Conservation (phyloP, 2,113 vertebrate species). For the Lathamus discolor region DNA sequence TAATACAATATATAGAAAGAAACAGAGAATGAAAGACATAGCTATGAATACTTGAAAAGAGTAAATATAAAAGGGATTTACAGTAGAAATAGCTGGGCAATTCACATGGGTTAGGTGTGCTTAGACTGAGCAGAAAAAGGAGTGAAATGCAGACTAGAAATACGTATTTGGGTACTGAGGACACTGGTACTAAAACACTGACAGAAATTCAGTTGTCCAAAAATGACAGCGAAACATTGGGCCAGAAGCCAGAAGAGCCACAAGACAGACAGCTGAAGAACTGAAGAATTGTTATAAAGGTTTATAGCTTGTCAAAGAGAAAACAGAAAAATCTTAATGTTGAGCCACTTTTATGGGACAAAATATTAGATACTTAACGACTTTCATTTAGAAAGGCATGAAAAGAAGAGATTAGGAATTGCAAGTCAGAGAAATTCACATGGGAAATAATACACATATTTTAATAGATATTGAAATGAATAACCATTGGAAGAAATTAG, state of each 20-base stretch:
- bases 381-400: conserved; percentile 2
- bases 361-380: background rate
- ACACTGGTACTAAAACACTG: background rate
- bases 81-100: background rate
- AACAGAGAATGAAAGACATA: background rate
- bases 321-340: background rate
- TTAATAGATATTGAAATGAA: background rate
- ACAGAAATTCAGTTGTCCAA: background rate
- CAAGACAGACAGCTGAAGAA: background rate
- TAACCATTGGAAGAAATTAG: conserved; percentile 21
- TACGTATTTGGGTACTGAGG: background rate
- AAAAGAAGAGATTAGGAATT: conserved; percentile 10
- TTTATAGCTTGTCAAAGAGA: background rate
- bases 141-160: background rate
- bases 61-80: background rate
- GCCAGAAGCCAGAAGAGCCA: background rate
- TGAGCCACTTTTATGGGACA: background rate
- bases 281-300: background rate
- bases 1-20: fast-evolving
- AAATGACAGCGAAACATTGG: background rate
- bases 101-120: background rate
- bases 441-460: background rate
- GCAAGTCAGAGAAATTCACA: conserved; percentile 7
- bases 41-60: background rate
- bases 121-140: background rate